Evolutionary conservation across 2,113 vertebrate species (phyloP), one percentile per base, ranked within the genome.

Genomic region (Eclectus roratus): DNA sequence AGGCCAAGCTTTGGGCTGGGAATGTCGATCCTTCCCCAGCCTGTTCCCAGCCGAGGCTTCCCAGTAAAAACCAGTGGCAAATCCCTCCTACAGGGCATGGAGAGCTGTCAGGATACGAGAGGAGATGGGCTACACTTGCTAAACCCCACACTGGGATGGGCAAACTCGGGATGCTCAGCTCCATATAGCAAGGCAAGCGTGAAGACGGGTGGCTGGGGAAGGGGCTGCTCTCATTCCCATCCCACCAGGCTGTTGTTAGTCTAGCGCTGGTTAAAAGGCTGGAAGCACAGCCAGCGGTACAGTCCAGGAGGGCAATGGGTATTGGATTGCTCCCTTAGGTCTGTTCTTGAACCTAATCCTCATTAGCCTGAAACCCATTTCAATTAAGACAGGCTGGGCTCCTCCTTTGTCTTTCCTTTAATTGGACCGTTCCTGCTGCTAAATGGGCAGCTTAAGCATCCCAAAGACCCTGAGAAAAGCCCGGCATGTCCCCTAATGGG

Each of bases 401-500:
- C 50, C 88, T 87, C 78, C 76, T 97, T 96, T 96, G 94, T 92
- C 96, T 92, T 93, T 74, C 88, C 95, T 97, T 97, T 94, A 96
- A 98, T 97, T 97, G 98, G 98, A 97, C 97, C 97, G 91, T 98
- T 98, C 97, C 97, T 65, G 94, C 97, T 92, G 98, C 95, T 98
- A 98, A 98, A 97, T 98, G 98, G 98, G 98, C 98, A 98, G 98
- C 97, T 98, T 97, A 98, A 97, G 97, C 98, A 97, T 98, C 97
- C 98, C 97, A 97, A 93, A 97, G 96, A 94, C 97, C 95, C 96
- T 89, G 94, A 96, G 96, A 96, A 97, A 96, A 95, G 96, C 98
- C 98, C 97, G 88, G 65, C 71, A 28, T 78, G 93, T 69, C 92
- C 96, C 97, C 97, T 97, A 97, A 97, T 95, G 96, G 98, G 97